Conservation (phyloP, 2,797 vertebrate genomes). For the Urosaurus nigricauda region DNA sequence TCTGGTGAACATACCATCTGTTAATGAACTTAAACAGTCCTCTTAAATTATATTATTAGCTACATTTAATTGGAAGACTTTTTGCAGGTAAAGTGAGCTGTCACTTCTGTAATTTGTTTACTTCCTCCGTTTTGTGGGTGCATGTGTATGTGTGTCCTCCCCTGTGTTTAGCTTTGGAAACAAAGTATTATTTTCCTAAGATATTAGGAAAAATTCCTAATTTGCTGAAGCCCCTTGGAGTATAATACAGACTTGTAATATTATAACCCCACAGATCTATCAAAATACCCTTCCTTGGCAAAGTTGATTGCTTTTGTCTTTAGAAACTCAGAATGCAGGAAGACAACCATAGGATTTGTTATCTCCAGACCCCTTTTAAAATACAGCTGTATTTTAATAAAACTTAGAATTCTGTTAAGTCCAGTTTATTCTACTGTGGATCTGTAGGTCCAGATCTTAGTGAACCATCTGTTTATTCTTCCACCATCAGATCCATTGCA, state of each 20-base stretch:
- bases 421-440: neutral
- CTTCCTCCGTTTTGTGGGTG: neutral
- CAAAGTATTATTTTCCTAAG: neutral
- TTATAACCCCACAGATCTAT: no score
- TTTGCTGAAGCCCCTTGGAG: neutral
- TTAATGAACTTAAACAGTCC: neutral
- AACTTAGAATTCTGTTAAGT: neutral
- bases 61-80: neutral
- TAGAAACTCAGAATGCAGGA: neutral
- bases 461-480: neutral
- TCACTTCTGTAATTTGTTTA: neutral
- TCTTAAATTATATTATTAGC: neutral
- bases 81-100: neutral
- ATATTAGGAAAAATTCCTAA: neutral
- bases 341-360: neutral
- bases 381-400: neutral
- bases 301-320: neutral
- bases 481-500: neutral
- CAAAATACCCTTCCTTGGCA: neutral
- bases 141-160: neutral
- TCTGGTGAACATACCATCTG: neutral
- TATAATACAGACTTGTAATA: neutral
- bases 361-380: neutral
- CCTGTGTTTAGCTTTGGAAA: neutral
- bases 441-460: neutral